Base-by-base conservation (phyloP, 2,113 vertebrate species). In the Apus apus region DNA sequence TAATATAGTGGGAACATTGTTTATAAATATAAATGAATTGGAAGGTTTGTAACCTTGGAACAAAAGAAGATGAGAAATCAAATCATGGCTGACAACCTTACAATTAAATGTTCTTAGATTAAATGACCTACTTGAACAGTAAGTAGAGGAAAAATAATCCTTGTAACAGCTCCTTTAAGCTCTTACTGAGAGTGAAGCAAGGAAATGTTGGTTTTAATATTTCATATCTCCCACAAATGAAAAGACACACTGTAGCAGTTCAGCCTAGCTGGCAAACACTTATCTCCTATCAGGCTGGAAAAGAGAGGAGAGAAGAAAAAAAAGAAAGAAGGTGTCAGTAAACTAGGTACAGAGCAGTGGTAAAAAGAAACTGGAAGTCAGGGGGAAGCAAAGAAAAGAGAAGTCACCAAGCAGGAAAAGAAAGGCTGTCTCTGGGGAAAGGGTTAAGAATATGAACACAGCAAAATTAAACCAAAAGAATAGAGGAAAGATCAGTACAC, bases 21-120 rank as follows among this genome's bases (percentile, higher is more conserved):
- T 98, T 97, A 98, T 97, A 97, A 97, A 97, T 97, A 96, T 95
- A 97, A 98, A 97, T 95, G 84, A 98, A 97, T 90, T 90, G 77
- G 95, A 97, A 97, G 86, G 91, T 97, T 97, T 97, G 93, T 95
- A 98, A 97, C 95, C 90, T 96, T 95, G 95, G 92, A 98, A 98
- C 97, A 98, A 97, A 97, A 95, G 93, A 94, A n/a, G 64, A 96
- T 94, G 89, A 93, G 93, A 97, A 97, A 96, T 97, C 87, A 97
- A 96, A 97, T 87, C 51, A 65, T n/a, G 40, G 75, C 87, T 96
- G 96, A 91, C 85, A 97, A 96, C 86, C 74, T 96, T 60, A 96
- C 95, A 97, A 97, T 94, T 95, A 96, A 96, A 71, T 60, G 74
- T 90, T 96, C 87, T 84, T 87, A 92, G 95, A 97, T 94, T 96